Evolutionary conservation across 2,888 invertebrate genomes (phyloP), one percentile per base, ranked within the genome.

Genomic region (Andrena hattorfiana): DNA sequence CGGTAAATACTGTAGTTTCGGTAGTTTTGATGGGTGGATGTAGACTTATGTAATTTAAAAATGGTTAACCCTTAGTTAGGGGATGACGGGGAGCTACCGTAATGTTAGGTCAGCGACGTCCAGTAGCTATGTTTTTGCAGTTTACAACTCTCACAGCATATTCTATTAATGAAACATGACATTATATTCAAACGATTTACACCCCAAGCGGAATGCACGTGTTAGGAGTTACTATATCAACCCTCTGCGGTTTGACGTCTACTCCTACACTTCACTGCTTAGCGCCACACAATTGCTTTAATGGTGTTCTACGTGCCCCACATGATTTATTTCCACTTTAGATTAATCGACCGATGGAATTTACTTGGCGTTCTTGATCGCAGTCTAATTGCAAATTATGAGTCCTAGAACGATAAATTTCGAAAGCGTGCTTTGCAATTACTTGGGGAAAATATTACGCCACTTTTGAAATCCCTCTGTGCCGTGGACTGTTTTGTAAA

Each of bases 171-270:
- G 23, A 56, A 56, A 56, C 23, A 23, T 23, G 32, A 20, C 35
- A n/a, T n/a, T 60, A 30, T 30, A 60, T 60, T 60, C 30, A 30
- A 30, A 16, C 30, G 30, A 6, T 32, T 60, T 30, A 8, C 30
- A 48, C 28, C 20, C 26, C 30, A 49, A 23, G 20, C 10, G 60
- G 48, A 20, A 49, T 32, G 48, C 60, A 60, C 35, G 70, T 23
- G 30, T 32, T 30, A 71, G 30, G 48, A 71, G 35, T 71, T 71
- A 35, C 35, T 35, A 71, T 13, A 71, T 60, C 20, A 60, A 30
- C 70, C 48, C 20, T 60, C 16, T 60, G 70, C 28, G 70, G 70
- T 62, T 30, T 30, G 60, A 48, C 70, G 28, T 71, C 20, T 20
- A 49, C 28, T 20, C 10, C n/a, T n/a, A 20, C 23, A 30, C n/a